phyloP scores from a whole-genome alignment of 2,113 vertebrate species.

The Colistium nudipinnis region DNA sequence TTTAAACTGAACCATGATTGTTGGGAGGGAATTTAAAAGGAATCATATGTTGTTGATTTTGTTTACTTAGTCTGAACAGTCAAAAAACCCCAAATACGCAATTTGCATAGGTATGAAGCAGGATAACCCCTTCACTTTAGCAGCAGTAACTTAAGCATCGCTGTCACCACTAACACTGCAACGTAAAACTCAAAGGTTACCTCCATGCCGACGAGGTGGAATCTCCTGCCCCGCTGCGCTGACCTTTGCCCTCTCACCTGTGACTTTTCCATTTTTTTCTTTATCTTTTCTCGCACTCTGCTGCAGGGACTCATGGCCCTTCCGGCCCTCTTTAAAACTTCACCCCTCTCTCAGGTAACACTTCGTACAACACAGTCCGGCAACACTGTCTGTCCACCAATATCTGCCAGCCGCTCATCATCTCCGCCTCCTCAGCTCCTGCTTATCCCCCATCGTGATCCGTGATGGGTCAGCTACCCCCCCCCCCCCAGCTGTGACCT shows the following conservation, averaged over 20 bases:
- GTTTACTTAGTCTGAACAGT: neutral
- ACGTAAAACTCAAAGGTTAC: neutral
- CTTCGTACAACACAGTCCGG: constrained; percentile 35
- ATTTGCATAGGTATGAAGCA: neutral
- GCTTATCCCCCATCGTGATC: constrained; percentile 25
- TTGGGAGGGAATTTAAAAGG: too few relatives aligned
- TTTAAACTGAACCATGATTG: too few relatives aligned
- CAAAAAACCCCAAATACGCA: neutral
- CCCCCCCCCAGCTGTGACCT: constrained; percentile 15
- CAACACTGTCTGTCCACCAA: constrained; percentile 48
- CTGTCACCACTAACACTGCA: neutral
- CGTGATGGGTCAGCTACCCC: neutral
- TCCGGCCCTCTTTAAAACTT: constrained; percentile 84
- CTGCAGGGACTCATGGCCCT: constrained; percentile 85
- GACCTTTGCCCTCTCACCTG: constrained; percentile 25
- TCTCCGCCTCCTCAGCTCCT: constrained; percentile 11
- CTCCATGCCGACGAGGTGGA: neutral
- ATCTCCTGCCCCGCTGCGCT: neutral
- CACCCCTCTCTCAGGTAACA: constrained; percentile 86
- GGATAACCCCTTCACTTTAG: neutral
- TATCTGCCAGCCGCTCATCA: constrained; percentile 39
- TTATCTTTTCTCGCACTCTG: constrained; percentile 75
- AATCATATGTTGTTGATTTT: neutral
- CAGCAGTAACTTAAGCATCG: neutral
- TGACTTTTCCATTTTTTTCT: constrained; percentile 67